phyloP scores from a whole-genome alignment of 2,113 vertebrate genomes.

The Corythornis madagascariensis region DNA sequence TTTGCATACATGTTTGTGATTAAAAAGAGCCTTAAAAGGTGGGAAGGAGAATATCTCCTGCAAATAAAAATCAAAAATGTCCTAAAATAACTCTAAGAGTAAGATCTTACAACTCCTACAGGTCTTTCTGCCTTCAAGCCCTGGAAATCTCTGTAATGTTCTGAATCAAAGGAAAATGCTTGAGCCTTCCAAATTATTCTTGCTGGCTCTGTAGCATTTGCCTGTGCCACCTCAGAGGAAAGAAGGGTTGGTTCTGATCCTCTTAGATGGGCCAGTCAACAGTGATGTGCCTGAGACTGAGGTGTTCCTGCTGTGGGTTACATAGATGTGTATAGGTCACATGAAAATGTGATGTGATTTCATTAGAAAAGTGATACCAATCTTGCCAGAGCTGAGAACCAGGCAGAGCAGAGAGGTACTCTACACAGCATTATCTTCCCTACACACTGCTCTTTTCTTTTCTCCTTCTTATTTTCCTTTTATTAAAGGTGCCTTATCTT shows the following conservation, averaged over 20 bases:
- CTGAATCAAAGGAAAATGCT: background rate
- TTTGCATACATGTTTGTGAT: background rate
- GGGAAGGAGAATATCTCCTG: background rate
- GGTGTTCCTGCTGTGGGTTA: background rate
- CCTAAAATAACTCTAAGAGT: background rate
- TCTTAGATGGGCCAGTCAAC: background rate
- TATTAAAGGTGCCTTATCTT: conserved; percentile 31
- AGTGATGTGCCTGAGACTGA: fast-evolving
- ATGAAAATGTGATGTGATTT: background rate
- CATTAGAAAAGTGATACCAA: background rate
- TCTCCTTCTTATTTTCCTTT: conserved; percentile 8
- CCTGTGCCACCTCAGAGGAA: background rate
- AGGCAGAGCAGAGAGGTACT: background rate
- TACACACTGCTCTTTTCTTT: background rate
- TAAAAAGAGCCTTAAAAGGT: background rate
- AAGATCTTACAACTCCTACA: background rate
- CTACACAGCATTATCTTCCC: background rate
- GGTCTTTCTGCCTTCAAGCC: background rate
- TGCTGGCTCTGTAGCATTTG: background rate
- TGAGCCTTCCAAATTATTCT: background rate
- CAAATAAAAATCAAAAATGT: background rate
- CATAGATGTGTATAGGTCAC: background rate
- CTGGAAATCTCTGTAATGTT: background rate
- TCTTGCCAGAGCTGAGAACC: background rate
- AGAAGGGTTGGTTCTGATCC: background rate